A percentile compares a stretch with the other conserved stretches of the same genome.
Evolutionary conservation across 2,113 vertebrate species (phyloP).

Genomic region (Syngnathus scovelli): DNA sequence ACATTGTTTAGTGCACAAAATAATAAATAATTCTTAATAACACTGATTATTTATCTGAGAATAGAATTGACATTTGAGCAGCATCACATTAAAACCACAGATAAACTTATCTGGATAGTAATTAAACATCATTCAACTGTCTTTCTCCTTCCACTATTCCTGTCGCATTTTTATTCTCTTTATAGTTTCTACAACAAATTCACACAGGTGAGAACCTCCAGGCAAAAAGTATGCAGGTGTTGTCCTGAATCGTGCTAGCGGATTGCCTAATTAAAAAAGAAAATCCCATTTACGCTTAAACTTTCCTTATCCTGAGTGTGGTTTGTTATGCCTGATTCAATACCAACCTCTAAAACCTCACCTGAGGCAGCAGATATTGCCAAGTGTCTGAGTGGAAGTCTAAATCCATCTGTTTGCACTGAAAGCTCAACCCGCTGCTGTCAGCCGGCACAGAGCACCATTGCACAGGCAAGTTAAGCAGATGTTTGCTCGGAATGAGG

Average conservation of each 20-base stretch:
- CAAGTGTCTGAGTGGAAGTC: conserved; percentile 41
- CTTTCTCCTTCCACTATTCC: neutral
- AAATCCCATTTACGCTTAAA: conserved; percentile 48
- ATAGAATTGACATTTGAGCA: neutral
- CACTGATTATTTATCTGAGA: neutral
- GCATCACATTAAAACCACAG: neutral
- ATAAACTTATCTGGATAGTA: neutral
- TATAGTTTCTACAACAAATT: conserved; percentile 35
- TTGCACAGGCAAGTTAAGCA: conserved; percentile 34
- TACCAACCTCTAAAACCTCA: conserved; percentile 49
- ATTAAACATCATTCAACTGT: neutral
- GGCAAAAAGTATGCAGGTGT: conserved; percentile 26
- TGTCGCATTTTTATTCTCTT: conserved; percentile 6
- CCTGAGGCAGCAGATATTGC: conserved; percentile 52
- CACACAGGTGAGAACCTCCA: conserved; percentile 19
- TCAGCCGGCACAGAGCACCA: conserved; percentile 33
- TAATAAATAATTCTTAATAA: too few species aligned
- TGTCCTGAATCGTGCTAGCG: conserved; percentile 19
- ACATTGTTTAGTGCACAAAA: too few species aligned
- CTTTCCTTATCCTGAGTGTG: conserved; percentile 43
- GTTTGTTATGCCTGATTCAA: conserved; percentile 51
- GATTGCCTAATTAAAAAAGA: conserved; percentile 55
- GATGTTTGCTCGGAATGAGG: conserved; percentile 56
- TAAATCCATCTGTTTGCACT: conserved; percentile 44
- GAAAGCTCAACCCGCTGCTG: conserved; percentile 31